Evolutionary conservation across 2,888 invertebrate genomes (phyloP).

Genomic region (Nemoura dubitans): DNA sequence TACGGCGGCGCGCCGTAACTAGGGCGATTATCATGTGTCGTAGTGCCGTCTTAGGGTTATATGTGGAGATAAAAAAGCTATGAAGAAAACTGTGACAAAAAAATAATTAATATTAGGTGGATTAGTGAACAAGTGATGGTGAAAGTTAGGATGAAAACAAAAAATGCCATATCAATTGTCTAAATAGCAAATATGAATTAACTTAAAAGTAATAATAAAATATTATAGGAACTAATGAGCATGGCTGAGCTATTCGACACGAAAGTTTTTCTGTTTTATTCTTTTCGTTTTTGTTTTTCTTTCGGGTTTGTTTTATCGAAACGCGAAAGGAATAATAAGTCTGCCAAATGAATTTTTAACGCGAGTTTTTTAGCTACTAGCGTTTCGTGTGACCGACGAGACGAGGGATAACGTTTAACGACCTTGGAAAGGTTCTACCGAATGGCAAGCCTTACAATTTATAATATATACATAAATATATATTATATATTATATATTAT

Average conservation of each 20-base stretch:
- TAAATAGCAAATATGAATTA: constrained; percentile 39
- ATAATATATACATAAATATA: constrained; percentile 18
- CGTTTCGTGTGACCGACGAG: neutral
- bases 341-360: constrained; percentile 51
- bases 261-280: neutral
- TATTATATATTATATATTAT: neutral
- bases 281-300: no score
- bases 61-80: constrained; percentile 28
- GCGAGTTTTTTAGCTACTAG: constrained; percentile 1
- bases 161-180: constrained; percentile 52
- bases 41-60: constrained; percentile 13
- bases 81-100: constrained; percentile 46
- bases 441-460: constrained; percentile 21
- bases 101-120: constrained; percentile 32
- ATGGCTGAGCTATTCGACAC: neutral
- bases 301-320: neutral
- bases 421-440: constrained; percentile 20
- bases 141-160: constrained; percentile 30
- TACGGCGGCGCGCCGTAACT: constrained; percentile 56
- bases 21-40: neutral
- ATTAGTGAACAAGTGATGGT: constrained; percentile 38
- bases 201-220: constrained; percentile 48
- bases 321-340: constrained; percentile 42
- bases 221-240: constrained; percentile 29
- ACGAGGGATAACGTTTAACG: neutral